Percentiles rank a stretch among this genome's conserved stretches.
These are phyloP conservation scores for Cyprinus carpio DNA, from an alignment of 2,113 vertebrate species.

Conservation along the genomic window DNA sequence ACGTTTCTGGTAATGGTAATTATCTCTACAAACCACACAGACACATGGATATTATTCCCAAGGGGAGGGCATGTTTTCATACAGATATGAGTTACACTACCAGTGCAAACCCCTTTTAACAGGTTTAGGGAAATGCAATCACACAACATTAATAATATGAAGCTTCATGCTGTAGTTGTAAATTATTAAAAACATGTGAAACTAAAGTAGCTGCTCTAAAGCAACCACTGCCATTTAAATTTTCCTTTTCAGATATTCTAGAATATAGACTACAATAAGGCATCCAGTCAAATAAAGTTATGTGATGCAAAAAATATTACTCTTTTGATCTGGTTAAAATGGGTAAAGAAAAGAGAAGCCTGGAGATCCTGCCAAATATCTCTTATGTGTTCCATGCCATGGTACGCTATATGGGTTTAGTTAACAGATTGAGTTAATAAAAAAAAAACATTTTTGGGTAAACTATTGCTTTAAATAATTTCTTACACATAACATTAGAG, in stretches of 20 bases:
- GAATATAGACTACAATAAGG: background rate
- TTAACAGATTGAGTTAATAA: too few species aligned
- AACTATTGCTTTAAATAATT: background rate
- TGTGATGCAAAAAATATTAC: background rate
- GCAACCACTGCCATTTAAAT: background rate
- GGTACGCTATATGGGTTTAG: background rate
- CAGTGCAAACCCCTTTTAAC: background rate
- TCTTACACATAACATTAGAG: background rate
- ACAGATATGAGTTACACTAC: background rate
- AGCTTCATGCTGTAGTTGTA: background rate
- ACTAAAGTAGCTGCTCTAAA: background rate
- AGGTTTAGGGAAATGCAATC: constrained; percentile 25
- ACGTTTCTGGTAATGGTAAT: constrained; percentile 10
- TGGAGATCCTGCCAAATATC: too few species aligned
- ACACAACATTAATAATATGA: background rate
- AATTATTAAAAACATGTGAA: background rate
- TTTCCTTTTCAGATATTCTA: background rate
- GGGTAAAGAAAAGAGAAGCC: too few species aligned
- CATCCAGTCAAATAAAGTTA: background rate
- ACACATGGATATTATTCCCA: constrained; percentile 1
- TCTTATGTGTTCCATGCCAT: background rate
- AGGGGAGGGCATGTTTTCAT: background rate
- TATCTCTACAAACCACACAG: constrained; percentile 7
- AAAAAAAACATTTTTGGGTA: background rate
- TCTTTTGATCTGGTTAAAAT: background rate